Evolutionary conservation across 2,888 invertebrate species (phyloP).

Genomic region (Xylocampa areola): DNA sequence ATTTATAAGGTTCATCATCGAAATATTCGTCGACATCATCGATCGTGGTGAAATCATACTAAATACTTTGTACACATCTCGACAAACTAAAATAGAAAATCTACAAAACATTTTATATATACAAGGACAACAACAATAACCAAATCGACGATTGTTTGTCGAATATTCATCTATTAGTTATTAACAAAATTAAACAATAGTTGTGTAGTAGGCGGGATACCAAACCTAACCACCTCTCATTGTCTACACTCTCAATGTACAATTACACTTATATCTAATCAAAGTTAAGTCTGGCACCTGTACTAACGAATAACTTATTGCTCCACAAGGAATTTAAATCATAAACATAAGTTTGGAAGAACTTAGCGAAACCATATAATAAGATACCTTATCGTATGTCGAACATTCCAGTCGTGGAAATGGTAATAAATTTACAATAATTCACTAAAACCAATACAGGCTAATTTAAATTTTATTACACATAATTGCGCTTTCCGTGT

Average conservation of each 20-base stretch:
- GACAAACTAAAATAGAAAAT: conserved; percentile 86
- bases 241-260: conserved; percentile 64
- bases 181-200: conserved; percentile 73
- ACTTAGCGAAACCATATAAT: conserved; percentile 67
- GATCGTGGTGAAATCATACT: conserved; percentile 77
- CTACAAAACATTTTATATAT: conserved; percentile 86
- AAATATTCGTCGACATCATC: conserved; percentile 73
- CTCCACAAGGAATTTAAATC: conserved; percentile 64
- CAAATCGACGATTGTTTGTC: conserved; percentile 74
- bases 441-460: conserved; percentile 74
- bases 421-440: conserved; percentile 66
- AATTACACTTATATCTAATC: conserved; percentile 68
- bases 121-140: conserved; percentile 86
- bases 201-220: conserved; percentile 56
- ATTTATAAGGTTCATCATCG: conserved; percentile 82
- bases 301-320: conserved; percentile 72
- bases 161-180: conserved; percentile 69
- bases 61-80: conserved; percentile 87
- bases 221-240: conserved; percentile 59
- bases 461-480: conserved; percentile 69
- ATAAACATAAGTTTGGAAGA: conserved; percentile 75
- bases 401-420: conserved; percentile 55
- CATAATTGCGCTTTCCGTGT: conserved; percentile 75
- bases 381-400: conserved; percentile 58
- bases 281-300: conserved; percentile 75